These are phyloP conservation scores for Gorsachius magnificus DNA, from an alignment of 2,797 vertebrate genomes.

Conservation along the genomic window DNA sequence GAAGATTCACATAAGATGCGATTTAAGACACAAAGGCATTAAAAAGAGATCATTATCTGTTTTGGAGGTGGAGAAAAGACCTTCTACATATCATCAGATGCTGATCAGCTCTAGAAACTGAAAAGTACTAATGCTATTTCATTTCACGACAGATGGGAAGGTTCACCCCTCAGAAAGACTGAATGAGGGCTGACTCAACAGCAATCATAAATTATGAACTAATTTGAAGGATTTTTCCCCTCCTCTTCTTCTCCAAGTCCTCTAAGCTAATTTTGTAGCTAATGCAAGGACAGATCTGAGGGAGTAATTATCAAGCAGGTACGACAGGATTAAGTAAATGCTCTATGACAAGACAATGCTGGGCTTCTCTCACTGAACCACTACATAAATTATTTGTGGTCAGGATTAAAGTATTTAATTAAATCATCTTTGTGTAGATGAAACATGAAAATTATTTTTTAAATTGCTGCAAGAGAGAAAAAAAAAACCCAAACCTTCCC, in stretches of 20 bases:
- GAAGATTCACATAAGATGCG: slow-evolving; percentile 1
- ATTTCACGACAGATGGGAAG: neutral
- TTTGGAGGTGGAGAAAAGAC: neutral
- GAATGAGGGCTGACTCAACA: neutral
- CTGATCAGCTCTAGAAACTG: neutral
- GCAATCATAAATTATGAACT: slow-evolving; percentile 28
- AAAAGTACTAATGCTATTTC: neutral
- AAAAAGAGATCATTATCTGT: slow-evolving; percentile 19
- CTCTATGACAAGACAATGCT: slow-evolving; percentile 39
- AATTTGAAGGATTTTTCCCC: neutral
- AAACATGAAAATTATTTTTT: slow-evolving; percentile 44
- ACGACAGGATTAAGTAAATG: slow-evolving; percentile 35
- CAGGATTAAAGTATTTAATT: slow-evolving; percentile 69
- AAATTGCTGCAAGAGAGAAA: slow-evolving; percentile 1
- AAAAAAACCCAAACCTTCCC: neutral
- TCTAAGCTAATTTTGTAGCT: slow-evolving; percentile 50
- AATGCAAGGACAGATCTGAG: slow-evolving; percentile 56
- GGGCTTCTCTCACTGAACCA: neutral
- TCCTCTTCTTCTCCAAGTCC: slow-evolving; percentile 14
- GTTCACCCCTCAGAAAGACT: neutral
- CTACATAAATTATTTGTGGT: slow-evolving; percentile 56
- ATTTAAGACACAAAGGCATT: slow-evolving; percentile 14
- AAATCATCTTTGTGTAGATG: slow-evolving; percentile 57
- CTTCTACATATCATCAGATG: neutral
- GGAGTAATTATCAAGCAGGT: slow-evolving; percentile 63